These are phyloP conservation scores for Lepidochrysops patricia DNA, from an alignment of 2,888 invertebrate genomes.

Conservation along the genomic window DNA sequence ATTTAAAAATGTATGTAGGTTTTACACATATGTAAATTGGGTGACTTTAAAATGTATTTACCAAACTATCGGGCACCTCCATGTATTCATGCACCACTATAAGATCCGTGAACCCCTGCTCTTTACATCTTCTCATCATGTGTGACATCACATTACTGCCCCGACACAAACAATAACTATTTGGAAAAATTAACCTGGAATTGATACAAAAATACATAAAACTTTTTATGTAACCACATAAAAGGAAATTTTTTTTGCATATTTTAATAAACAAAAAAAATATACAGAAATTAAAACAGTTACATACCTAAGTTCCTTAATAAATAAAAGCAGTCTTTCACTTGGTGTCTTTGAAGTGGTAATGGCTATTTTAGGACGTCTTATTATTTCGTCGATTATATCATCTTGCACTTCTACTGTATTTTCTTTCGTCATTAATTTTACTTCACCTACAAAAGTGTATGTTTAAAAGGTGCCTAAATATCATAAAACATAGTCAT, in stretches of 20 bases:
- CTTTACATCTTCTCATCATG: neutral
- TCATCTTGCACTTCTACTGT: neutral
- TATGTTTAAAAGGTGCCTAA: neutral
- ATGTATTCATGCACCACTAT: conserved; percentile 4
- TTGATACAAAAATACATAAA: neutral
- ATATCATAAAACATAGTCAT: neutral
- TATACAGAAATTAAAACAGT: neutral
- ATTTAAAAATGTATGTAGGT: no score
- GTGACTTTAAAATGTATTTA: neutral
- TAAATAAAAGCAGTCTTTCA: conserved; percentile 5
- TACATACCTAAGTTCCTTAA: conserved; percentile 9
- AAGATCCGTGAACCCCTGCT: neutral
- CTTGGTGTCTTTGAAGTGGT: conserved; percentile 5
- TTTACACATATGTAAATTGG: no score
- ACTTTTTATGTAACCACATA: no score
- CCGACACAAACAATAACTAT: neutral
- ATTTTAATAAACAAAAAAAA: neutral
- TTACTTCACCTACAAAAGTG: neutral
- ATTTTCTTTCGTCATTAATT: neutral
- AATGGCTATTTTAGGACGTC: neutral
- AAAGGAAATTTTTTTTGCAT: no score
- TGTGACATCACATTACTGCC: neutral
- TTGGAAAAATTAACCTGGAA: conserved; percentile 9
- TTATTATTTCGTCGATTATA: neutral
- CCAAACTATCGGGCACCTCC: conserved; percentile 9